These are phyloP conservation scores for Oreotragus oreotragus DNA, from an alignment of 2,113 vertebrate genomes.

Conservation along the genomic window DNA sequence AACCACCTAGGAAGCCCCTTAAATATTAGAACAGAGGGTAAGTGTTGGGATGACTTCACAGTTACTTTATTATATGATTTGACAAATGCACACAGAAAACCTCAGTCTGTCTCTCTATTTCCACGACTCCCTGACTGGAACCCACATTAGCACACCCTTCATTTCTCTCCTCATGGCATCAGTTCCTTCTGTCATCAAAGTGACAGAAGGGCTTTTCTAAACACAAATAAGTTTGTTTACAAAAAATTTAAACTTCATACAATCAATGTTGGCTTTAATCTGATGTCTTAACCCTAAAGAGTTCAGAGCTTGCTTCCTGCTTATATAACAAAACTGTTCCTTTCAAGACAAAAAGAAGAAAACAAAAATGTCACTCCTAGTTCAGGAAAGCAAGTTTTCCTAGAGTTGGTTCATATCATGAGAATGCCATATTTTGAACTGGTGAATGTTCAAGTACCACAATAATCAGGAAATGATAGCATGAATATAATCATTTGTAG, in stretches of 20 bases:
- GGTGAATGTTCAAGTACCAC: not conserved
- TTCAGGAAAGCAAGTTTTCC: not conserved
- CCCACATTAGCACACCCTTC: not conserved
- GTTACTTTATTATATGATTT: not conserved
- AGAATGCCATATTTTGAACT: not conserved
- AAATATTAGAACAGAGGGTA: rapidly evolving
- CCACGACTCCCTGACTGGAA: not conserved
- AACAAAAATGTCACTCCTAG: not conserved
- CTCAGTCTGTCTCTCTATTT: not conserved
- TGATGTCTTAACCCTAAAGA: not conserved
- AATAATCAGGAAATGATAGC: not conserved
- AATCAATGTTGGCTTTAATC: not conserved
- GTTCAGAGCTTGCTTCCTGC: not conserved
- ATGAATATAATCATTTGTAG: not conserved
- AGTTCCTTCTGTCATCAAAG: not conserved
- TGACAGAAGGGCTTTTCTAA: not conserved
- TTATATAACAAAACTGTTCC: not conserved
- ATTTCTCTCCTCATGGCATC: not conserved
- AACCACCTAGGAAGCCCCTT: not conserved
- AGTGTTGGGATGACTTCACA: not conserved
- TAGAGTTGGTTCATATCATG: not conserved
- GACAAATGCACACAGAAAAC: not conserved
- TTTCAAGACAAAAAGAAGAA: not conserved
- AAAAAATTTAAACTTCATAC: not conserved
- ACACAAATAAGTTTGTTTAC: not conserved